phyloP scores from a whole-genome alignment of 2,888 invertebrate genomes.

The Drosophila parthenogenetica region DNA sequence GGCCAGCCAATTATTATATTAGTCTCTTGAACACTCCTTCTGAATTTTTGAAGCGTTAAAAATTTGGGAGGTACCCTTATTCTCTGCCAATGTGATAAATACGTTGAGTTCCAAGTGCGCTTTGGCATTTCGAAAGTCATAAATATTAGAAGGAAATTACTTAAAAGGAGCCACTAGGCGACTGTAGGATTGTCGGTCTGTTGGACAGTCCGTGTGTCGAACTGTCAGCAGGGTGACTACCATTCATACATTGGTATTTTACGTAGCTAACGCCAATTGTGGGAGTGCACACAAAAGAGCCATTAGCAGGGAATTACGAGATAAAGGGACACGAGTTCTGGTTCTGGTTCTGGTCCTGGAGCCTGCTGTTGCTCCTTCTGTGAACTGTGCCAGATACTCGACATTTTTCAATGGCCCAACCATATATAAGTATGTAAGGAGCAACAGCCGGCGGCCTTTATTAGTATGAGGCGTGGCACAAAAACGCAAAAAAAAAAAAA shows the following conservation, averaged over 20 bases:
- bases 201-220: conserved; percentile 1
- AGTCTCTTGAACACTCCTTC: background rate
- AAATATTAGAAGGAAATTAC: conserved; percentile 73
- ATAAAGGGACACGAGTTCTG: conserved; percentile 54
- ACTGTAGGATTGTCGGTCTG: conserved; percentile 8
- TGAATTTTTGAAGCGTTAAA: background rate
- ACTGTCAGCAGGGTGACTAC: conserved; percentile 30
- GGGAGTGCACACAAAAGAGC: conserved; percentile 75
- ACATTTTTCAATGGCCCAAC: conserved; percentile 70
- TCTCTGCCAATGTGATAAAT: conserved; percentile 32
- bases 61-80: background rate
- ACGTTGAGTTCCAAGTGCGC: conserved; percentile 43
- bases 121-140: conserved; percentile 72
- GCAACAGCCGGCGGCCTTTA: conserved; percentile 68
- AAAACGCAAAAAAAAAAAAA: conserved; percentile 20
- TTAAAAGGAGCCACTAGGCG: conserved; percentile 50
- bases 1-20: background rate
- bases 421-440: conserved; percentile 27
- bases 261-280: conserved; percentile 63
- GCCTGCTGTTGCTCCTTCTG: conserved; percentile 39
- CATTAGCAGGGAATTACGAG: conserved; percentile 76
- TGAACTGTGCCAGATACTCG: conserved; percentile 66
- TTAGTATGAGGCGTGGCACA: conserved; percentile 61
- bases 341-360: conserved; percentile 19
- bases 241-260: conserved; percentile 49